Evolutionary conservation across 2,888 invertebrate species (phyloP).

Genomic region (Amiota communis): DNA sequence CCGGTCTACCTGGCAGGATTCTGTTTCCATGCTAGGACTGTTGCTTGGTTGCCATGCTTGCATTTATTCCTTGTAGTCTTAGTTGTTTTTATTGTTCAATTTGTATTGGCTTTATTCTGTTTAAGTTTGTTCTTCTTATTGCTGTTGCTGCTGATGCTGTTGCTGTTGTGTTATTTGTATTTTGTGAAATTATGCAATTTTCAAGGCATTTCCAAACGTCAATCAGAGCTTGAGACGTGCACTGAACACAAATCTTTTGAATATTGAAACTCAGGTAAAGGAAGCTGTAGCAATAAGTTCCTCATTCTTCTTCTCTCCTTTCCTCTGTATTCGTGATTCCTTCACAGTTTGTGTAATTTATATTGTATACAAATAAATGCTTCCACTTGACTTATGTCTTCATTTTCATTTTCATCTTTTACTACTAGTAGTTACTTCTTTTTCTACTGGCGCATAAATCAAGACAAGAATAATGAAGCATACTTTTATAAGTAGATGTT

Average conservation of each 20-base stretch:
- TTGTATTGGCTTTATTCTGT: conserved; percentile 24
- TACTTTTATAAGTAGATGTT: no score
- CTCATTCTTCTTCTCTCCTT: no score
- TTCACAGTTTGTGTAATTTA: conserved; percentile 14
- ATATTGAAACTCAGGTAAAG: no score
- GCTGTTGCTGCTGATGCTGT: conserved; percentile 39
- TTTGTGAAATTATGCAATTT: conserved; percentile 42
- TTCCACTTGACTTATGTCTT: conserved; percentile 21
- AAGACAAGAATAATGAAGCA: no score
- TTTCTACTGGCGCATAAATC: no score
- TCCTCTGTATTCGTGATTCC: not conserved
- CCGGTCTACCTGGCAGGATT: not conserved
- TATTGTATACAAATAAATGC: conserved; percentile 19
- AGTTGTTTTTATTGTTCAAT: conserved; percentile 11
- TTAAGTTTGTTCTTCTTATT: conserved; percentile 29
- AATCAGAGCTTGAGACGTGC: conserved; percentile 50
- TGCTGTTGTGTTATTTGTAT: conserved; percentile 34
- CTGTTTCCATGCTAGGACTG: conserved; percentile 41
- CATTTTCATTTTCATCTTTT: not conserved
- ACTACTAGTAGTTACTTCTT: no score
- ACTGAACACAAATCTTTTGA: not conserved
- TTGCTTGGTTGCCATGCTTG: not conserved
- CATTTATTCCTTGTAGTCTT: not conserved
- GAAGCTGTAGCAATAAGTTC: no score
- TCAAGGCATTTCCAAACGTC: conserved; percentile 54